Evolutionary conservation across 2,797 vertebrate species (phyloP).

Genomic region (Mormyrus hasselquistii): DNA sequence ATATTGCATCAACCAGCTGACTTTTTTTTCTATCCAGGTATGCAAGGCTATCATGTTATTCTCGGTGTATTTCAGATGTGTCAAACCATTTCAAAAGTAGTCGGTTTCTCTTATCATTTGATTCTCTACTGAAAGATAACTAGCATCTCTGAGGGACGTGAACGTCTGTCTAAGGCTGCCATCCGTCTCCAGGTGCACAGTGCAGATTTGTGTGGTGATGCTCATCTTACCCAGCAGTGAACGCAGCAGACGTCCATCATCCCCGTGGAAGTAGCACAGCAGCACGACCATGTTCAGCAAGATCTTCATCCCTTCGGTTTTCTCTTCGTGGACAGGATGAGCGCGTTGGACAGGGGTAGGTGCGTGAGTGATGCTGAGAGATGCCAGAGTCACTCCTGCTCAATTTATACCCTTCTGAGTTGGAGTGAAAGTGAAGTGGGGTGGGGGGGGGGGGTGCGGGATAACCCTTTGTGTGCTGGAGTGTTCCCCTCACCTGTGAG

Average conservation of each 20-base stretch:
- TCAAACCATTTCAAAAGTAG: neutral
- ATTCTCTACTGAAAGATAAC: neutral
- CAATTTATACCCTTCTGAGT: constrained; percentile 59
- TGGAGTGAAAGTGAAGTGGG: constrained; percentile 15
- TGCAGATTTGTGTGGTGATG: neutral
- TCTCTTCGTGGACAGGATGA: constrained; percentile 21
- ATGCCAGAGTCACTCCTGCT: constrained; percentile 51
- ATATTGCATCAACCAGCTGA: neutral
- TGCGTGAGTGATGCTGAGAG: constrained; percentile 51
- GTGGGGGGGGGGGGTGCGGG: constrained; percentile 26
- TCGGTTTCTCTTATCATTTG: neutral
- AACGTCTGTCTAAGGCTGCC: neutral
- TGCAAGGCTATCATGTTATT: neutral
- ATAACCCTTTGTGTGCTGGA: constrained; percentile 54
- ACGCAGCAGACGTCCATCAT: constrained; percentile 50
- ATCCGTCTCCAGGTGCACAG: neutral
- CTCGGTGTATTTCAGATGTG: neutral
- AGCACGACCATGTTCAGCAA: constrained; percentile 53
- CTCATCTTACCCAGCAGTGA: constrained; percentile 49
- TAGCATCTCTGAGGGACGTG: neutral
- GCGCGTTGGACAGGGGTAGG: constrained; percentile 20
- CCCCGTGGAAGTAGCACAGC: constrained; percentile 52
- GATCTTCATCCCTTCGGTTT: constrained; percentile 42
- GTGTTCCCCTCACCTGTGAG: constrained; percentile 52
- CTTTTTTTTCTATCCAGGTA: neutral